Base-by-base conservation (phyloP, 2,797 vertebrate species). In the Eupleurogrammus muticus region DNA sequence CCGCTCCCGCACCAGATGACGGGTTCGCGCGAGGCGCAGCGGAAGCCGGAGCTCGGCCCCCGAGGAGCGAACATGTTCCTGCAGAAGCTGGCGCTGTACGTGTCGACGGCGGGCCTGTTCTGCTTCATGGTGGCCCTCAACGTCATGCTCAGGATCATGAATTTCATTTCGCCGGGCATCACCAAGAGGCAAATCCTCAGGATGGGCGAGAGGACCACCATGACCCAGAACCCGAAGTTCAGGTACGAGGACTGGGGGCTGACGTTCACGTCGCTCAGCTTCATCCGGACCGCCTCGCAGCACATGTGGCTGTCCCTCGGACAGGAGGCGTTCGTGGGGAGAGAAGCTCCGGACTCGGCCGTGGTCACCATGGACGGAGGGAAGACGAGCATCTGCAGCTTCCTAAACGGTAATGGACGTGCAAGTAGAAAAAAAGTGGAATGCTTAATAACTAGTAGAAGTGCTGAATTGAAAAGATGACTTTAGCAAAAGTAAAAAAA, bases 161-260 rank as follows among this genome's bases (percentile, higher is more conserved):
- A 92, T 56, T 24, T 84, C 0, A 42, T 97, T 9, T 96, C 92
- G 17, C 97, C 96, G 8, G 65, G 48, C 0, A 63, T 94, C 34
- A 64, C 83, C 74, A 96, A 92, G 86, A 94, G 75, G 58, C 53
- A 89, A 0, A 84, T 96, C 61, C 78, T 97, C 3, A 95, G 91
- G 73, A 62, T 90, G 58, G 94, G 94, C 0, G 78, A 92, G 62
- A 92, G 76, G 70, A 77, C 5, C 3, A 92, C 93, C 3, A 96
- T 96, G 92, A 84, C 90, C 2, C 53, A 79, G 60, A 96, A 97
- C 34, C 95, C 95, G 0, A 94, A 80, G 6, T 97, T 98, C 64
- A 85, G 70, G 24, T 97, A 94, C 0, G 96, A 98, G 64, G 95
- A 97, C 46, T 99, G 97, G 97, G 94, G 95, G 17, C 94, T 91